Evolutionary conservation across 2,113 vertebrate species (phyloP).

Genomic region (Corythaeola cristata): DNA sequence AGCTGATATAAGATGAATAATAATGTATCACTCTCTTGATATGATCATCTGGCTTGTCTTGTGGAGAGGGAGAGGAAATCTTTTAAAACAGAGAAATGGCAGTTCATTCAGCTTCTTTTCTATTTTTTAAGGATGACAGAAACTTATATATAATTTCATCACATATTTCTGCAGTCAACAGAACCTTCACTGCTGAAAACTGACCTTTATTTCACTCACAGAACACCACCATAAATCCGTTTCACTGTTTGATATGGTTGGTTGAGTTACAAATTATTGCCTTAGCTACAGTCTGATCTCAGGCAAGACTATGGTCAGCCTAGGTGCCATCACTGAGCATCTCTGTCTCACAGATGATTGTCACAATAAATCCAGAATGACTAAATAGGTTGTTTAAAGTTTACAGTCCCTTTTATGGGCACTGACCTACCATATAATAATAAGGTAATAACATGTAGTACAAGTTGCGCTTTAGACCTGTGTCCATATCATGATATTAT

Average conservation of each 20-base stretch:
- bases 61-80: neutral
- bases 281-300: constrained; percentile 44
- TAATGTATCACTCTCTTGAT: neutral
- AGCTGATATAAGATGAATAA: neutral
- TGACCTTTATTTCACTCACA: constrained; percentile 64
- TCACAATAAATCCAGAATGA: constrained; percentile 26
- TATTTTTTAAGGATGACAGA: constrained; percentile 4
- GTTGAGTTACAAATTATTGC: constrained; percentile 66
- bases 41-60: neutral
- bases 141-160: constrained; percentile 58
- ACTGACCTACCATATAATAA: neutral
- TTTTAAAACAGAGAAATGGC: neutral
- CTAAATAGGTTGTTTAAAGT: constrained; percentile 53
- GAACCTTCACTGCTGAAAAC: constrained; percentile 40
- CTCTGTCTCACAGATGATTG: neutral
- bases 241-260: constrained; percentile 61
- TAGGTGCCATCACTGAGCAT: neutral
- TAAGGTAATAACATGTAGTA: constrained; percentile 1
- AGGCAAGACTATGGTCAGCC: neutral
- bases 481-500: neutral
- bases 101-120: neutral
- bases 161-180: constrained; percentile 45
- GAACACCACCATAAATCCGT: constrained; percentile 63
- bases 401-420: constrained; percentile 27
- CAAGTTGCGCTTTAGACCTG: neutral